These are phyloP conservation scores for Apamea epomidion DNA, from an alignment of 2,888 invertebrate genomes.

Conservation along the genomic window DNA sequence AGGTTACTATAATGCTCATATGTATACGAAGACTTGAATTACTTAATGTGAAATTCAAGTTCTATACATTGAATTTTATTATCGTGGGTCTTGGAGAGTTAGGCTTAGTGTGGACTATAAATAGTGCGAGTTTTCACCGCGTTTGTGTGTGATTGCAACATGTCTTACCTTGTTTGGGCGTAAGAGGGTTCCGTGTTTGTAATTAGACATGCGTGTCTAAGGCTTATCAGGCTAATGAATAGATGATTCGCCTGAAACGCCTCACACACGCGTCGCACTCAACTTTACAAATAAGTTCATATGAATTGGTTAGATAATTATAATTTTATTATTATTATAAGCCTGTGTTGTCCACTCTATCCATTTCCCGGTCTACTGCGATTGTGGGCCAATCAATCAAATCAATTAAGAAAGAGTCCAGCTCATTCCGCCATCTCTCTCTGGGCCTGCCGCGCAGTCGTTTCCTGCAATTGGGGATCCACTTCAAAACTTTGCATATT, in stretches of 20 bases:
- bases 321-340: background rate
- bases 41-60: slow-evolving; percentile 44
- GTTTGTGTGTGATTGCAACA: background rate
- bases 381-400: too few relatives aligned
- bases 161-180: slow-evolving; percentile 1
- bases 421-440: too few relatives aligned
- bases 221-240: background rate
- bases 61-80: slow-evolving; percentile 34
- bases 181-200: background rate
- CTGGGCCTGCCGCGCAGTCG: too few relatives aligned
- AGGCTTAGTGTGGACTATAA: background rate
- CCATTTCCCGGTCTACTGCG: too few relatives aligned
- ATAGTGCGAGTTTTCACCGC: background rate
- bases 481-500: too few relatives aligned
- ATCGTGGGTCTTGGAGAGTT: slow-evolving; percentile 3
- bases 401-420: too few relatives aligned
- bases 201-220: slow-evolving; percentile 11
- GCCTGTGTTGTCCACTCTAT: too few relatives aligned
- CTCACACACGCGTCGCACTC: background rate
- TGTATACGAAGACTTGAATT: slow-evolving; percentile 46
- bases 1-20: slow-evolving; percentile 54
- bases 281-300: background rate
- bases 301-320: background rate
- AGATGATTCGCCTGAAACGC: background rate
- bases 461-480: too few relatives aligned